Conservation (phyloP, 2,888 invertebrate genomes). For the Drosophila multiciliata region DNA sequence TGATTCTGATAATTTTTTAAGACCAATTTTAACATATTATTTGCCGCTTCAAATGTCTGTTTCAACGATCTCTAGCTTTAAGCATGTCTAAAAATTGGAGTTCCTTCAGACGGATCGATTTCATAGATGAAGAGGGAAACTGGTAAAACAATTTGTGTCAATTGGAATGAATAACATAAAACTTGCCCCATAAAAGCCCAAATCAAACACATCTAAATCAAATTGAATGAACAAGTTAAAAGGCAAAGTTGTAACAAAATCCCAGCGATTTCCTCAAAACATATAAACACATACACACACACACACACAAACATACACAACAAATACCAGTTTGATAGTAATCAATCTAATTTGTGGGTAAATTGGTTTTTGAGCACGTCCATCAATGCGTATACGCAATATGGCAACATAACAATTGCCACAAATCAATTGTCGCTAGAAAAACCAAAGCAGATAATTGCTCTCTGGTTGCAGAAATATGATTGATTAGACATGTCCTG, state of each 20-base stretch:
- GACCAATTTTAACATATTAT: not conserved
- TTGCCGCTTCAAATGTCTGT: not conserved
- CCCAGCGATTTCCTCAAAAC: slow-evolving; percentile 32
- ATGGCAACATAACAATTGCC: not conserved
- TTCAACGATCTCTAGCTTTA: not conserved
- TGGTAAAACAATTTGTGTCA: slow-evolving; percentile 5
- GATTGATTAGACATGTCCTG: slow-evolving; percentile 9
- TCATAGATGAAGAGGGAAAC: slow-evolving; percentile 1
- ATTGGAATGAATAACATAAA: not conserved
- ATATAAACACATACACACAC: not conserved
- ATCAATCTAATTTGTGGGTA: slow-evolving; percentile 37
- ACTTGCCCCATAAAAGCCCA: not conserved
- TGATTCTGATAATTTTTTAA: too few species aligned
- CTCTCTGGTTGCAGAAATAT: not conserved
- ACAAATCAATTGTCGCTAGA: slow-evolving; percentile 6
- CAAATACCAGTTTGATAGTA: slow-evolving; percentile 13
- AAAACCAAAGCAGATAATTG: slow-evolving; percentile 22
- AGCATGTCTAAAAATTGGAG: not conserved
- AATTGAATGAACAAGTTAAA: slow-evolving; percentile 22
- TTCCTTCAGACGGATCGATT: not conserved
- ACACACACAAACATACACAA: slow-evolving; percentile 3
- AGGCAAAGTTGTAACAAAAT: slow-evolving; percentile 26
- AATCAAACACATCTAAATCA: slow-evolving; percentile 5
- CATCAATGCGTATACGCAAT: slow-evolving; percentile 33
- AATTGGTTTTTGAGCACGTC: slow-evolving; percentile 1